Conservation (phyloP, 1,140 invertebrate genomes). For the Steinernema khuongi region DNA sequence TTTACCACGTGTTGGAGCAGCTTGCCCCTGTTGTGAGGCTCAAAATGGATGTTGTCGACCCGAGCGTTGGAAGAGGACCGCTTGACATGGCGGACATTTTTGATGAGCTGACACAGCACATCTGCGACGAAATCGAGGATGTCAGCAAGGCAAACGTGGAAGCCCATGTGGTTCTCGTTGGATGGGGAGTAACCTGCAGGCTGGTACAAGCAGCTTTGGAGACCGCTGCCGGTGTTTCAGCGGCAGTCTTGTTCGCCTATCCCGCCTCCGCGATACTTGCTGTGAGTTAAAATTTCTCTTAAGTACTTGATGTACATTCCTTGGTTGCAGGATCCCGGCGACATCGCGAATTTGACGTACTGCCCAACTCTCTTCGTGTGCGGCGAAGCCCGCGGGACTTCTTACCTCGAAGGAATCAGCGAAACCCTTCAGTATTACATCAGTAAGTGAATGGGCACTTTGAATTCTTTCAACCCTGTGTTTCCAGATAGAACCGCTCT, state of each 20-base stretch:
- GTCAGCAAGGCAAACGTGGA: neutral
- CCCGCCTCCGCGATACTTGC: neutral
- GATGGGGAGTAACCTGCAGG: neutral
- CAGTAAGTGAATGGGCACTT: neutral
- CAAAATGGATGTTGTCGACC: too few species aligned
- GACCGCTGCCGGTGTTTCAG: neutral
- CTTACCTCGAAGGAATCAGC: neutral
- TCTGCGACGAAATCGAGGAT: neutral
- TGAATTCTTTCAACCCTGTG: neutral
- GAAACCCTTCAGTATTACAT: neutral
- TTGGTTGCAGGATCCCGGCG: neutral
- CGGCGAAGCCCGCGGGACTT: neutral
- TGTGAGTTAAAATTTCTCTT: too few species aligned
- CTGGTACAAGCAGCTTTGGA: neutral
- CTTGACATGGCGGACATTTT: too few species aligned
- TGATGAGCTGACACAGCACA: neutral
- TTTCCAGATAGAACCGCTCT: neutral
- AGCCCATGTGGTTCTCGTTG: neutral
- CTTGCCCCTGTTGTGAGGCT: too few species aligned
- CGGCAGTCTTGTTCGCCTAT: neutral
- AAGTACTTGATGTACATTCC: neutral
- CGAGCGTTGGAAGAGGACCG: too few species aligned
- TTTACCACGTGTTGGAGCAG: too few species aligned
- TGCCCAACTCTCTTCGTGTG: neutral
- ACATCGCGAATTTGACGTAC: neutral